These are phyloP conservation scores for Helostoma temminkii DNA, from an alignment of 2,797 vertebrate genomes.

Conservation along the genomic window DNA sequence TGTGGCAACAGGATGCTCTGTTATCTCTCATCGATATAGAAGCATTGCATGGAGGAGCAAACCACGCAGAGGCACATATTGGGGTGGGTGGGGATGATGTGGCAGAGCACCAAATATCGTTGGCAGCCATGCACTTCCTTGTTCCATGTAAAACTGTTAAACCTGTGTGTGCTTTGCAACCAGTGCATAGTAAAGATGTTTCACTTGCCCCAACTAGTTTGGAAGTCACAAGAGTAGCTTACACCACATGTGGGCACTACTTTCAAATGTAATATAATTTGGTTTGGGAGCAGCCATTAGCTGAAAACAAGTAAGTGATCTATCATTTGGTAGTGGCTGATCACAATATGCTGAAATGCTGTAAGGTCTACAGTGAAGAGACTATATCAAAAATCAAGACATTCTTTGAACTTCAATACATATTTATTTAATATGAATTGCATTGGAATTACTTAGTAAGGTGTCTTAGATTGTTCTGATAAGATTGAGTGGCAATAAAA, in stretches of 20 bases:
- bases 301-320: constrained; percentile 21
- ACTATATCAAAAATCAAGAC: too few relatives aligned
- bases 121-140: constrained; percentile 54
- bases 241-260: not conserved
- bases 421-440: too few relatives aligned
- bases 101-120: constrained; percentile 30
- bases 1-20: not conserved
- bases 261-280: constrained; percentile 12
- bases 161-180: constrained; percentile 6
- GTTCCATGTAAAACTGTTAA: constrained; percentile 8
- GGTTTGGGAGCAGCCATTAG: constrained; percentile 16
- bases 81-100: not conserved
- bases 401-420: too few relatives aligned
- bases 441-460: too few relatives aligned
- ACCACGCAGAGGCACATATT: not conserved
- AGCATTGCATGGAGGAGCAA: too few relatives aligned
- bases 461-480: too few relatives aligned
- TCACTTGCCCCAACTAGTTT: not conserved
- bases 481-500: too few relatives aligned
- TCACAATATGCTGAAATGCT: constrained; percentile 1
- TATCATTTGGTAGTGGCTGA: constrained; percentile 15
- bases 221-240: not conserved
- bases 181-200: not conserved
- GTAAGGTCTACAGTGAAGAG: not conserved
- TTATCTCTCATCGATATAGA: not conserved